phyloP scores from a whole-genome alignment of 92 coral and sea anemone species.

The Anthopleura xanthogrammica region DNA sequence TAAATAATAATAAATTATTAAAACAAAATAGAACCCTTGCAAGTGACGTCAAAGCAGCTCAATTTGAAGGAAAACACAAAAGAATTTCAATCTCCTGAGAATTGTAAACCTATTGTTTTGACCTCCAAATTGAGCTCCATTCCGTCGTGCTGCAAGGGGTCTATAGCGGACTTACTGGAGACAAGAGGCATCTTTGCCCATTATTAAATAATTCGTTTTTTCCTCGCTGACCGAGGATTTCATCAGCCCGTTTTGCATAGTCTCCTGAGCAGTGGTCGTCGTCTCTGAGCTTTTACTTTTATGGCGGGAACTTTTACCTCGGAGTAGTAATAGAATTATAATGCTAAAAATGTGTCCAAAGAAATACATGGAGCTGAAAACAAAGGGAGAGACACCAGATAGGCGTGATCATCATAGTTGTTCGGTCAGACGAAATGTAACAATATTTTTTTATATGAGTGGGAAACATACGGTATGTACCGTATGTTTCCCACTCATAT shows the following conservation, averaged over 20 bases:
- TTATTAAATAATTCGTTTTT: too few species aligned
- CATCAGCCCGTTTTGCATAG: constrained; percentile 11
- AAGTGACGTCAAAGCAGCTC: too few species aligned
- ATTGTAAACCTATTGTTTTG: too few species aligned
- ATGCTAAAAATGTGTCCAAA: constrained; percentile 69
- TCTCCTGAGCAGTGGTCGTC: neutral
- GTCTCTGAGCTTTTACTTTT: neutral
- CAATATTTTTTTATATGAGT: too few species aligned
- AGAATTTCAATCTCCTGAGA: too few species aligned
- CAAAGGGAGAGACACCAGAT: neutral
- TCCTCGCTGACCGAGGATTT: neutral
- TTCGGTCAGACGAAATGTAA: too few species aligned
- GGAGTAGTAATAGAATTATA: constrained; percentile 34
- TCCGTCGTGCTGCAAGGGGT: neutral
- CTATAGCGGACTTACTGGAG: neutral
- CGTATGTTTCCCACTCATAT: too few species aligned
- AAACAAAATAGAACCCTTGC: too few species aligned
- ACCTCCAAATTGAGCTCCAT: neutral
- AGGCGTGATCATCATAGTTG: too few species aligned
- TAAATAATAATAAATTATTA: too few species aligned
- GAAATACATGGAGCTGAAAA: constrained; percentile 70
- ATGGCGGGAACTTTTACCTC: constrained; percentile 11
- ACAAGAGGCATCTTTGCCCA: neutral
- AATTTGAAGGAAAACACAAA: too few species aligned
- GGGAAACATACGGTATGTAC: too few species aligned